A percentile compares a stretch with the other conserved stretches of the same genome.
Conservation (phyloP, 2,113 vertebrate species). For the Hymenochirus boettgeri region DNA sequence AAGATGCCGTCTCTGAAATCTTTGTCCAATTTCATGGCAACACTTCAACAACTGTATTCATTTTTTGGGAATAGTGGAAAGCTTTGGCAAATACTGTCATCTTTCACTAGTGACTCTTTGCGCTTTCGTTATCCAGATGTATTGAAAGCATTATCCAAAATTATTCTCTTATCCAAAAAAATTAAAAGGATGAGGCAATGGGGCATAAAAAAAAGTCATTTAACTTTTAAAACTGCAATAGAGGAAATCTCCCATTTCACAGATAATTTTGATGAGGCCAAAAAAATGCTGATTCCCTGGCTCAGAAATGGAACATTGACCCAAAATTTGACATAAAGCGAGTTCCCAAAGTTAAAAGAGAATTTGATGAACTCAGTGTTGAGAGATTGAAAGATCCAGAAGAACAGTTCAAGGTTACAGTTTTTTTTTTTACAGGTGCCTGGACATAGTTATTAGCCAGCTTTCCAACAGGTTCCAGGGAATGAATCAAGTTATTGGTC, state of each 20-base stretch:
- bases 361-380: conserved; percentile 5
- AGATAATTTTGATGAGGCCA: not conserved
- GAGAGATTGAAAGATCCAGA: not conserved
- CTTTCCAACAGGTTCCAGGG: conserved; percentile 2
- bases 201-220: not conserved
- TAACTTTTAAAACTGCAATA: not conserved
- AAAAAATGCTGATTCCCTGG: not conserved
- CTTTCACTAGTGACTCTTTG: not conserved
- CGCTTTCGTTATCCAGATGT: not conserved
- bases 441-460: not conserved
- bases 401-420: not conserved
- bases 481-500: not conserved
- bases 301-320: not conserved
- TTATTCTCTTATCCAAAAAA: not conserved
- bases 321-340: not conserved
- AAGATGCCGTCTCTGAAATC: not conserved
- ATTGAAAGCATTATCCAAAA: conserved; percentile 2
- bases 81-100: too few species aligned
- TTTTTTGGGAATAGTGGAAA: not conserved
- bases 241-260: not conserved
- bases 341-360: not conserved
- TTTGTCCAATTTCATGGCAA: not conserved
- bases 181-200: too few species aligned
- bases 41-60: not conserved
- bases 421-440: not conserved